Evolutionary conservation across 2,888 invertebrate genomes (phyloP), one percentile per base, ranked within the genome.

Genomic region (Xestia c-nigrum): DNA sequence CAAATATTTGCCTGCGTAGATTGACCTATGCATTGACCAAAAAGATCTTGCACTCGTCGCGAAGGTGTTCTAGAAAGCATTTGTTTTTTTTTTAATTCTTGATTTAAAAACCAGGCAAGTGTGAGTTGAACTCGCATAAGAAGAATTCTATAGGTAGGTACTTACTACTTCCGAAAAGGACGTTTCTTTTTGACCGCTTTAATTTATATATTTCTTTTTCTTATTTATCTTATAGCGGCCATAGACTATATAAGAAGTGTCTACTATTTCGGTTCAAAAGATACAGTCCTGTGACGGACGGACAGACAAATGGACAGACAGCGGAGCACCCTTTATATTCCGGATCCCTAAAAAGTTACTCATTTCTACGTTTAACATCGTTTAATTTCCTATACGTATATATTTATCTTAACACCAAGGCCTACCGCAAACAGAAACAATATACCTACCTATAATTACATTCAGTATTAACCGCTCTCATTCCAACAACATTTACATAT

Each of bases 1-100:
- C 16, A 24, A 76, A 74, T 59, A 59, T 76, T 76, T 76, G 75
- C 46, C 19, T 19, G 6, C n/a, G 7, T 59, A 40, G 6, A 19
- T 40, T 40, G 24, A 16, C 14, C 7, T 7, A 6, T 16, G 19
- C 1, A n/a, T 43, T 43, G 43, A 4, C 43, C 6, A n/a, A n/a
- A n/a, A 64, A 1, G n/a, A n/a, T 64, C 31, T 31, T 31, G 59
- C 16, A 59, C 31, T 19, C 4, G 0, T 61, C 0, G 59, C 4
- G 9, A 19, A 31, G 59, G 9, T 61, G 9, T 61, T 61, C 9
- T 19, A 61, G 19, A 31, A 0, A 57, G 24, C 55, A n/a, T 55
- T n/a, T 47, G 47, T 40, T 40, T 40, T 6, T 40, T 40, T 40
- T n/a, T n/a, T n/a, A n/a, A n/a, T n/a, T 47, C 31, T 31, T 24